phyloP scores from a whole-genome alignment of 2,888 invertebrate genomes.

The Volucella bombylans region DNA sequence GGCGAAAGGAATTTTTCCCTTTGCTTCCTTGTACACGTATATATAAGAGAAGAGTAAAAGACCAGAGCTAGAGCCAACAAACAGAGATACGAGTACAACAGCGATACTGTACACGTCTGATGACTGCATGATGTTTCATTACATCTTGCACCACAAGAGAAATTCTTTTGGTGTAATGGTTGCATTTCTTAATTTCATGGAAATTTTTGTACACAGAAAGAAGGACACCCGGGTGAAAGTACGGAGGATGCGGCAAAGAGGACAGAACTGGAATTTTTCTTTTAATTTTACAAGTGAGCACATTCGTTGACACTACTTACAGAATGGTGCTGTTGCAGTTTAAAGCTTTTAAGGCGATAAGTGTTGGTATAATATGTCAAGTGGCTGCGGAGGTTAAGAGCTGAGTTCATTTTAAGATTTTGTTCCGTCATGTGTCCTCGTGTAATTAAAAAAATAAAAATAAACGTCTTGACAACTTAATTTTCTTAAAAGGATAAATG shows the following conservation, averaged over 20 bases:
- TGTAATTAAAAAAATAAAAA: too few relatives aligned
- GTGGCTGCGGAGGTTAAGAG: conserved; percentile 58
- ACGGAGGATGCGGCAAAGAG: conserved; percentile 27
- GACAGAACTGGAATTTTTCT: conserved; percentile 46
- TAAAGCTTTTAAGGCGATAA: not conserved
- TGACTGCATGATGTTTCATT: conserved; percentile 50
- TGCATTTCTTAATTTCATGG: conserved; percentile 66
- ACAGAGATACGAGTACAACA: too few relatives aligned
- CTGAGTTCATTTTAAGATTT: conserved; percentile 43
- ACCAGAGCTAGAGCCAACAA: too few relatives aligned
- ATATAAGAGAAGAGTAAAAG: too few relatives aligned
- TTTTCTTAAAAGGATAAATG: too few relatives aligned
- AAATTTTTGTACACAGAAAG: conserved; percentile 41
- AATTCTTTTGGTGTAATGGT: conserved; percentile 66
- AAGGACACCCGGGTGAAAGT: not conserved
- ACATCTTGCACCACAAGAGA: conserved; percentile 39
- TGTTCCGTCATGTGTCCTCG: too few relatives aligned
- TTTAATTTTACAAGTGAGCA: conserved; percentile 67
- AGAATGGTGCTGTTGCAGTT: not conserved
- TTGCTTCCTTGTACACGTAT: not conserved
- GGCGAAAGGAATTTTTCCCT: conserved; percentile 54
- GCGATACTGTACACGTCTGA: too few relatives aligned
- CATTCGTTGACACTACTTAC: conserved; percentile 47
- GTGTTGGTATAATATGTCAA: not conserved
- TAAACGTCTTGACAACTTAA: too few relatives aligned